Conservation (phyloP, 2,797 vertebrate genomes). For the Coracias cyanogaster region DNA sequence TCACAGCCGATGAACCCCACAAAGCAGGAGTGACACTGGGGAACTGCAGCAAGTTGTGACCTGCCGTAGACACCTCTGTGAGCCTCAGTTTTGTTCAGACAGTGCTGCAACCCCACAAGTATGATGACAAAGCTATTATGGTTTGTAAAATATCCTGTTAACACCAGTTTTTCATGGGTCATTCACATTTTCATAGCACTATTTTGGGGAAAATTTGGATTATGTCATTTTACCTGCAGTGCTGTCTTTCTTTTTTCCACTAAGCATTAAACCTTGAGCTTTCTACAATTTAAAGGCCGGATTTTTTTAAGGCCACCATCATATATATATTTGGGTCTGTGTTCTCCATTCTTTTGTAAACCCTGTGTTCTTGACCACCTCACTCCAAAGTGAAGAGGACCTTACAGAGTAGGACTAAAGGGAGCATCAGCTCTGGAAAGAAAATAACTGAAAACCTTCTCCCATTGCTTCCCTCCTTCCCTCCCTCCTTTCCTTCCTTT, state of each 20-base stretch:
- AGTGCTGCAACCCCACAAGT: not conserved
- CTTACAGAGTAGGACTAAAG: not conserved
- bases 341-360: not conserved
- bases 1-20: accelerated
- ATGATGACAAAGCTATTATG: not conserved
- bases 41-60: accelerated
- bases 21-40: not conserved
- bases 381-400: not conserved
- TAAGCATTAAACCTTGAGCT: not conserved
- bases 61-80: accelerated
- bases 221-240: not conserved
- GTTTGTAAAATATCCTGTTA: not conserved
- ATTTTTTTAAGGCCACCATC: not conserved
- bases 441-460: not conserved
- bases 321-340: not conserved
- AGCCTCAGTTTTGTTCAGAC: not conserved
- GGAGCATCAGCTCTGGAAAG: not conserved
- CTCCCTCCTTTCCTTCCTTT: not conserved
- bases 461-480: not conserved
- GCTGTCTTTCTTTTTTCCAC: not conserved
- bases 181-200: not conserved
- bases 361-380: not conserved
- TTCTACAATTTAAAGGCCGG: not conserved
- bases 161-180: not conserved
- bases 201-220: not conserved